These are phyloP conservation scores for Orthonychiurus folsomi DNA, from an alignment of 2,888 invertebrate genomes.

Conservation along the genomic window DNA sequence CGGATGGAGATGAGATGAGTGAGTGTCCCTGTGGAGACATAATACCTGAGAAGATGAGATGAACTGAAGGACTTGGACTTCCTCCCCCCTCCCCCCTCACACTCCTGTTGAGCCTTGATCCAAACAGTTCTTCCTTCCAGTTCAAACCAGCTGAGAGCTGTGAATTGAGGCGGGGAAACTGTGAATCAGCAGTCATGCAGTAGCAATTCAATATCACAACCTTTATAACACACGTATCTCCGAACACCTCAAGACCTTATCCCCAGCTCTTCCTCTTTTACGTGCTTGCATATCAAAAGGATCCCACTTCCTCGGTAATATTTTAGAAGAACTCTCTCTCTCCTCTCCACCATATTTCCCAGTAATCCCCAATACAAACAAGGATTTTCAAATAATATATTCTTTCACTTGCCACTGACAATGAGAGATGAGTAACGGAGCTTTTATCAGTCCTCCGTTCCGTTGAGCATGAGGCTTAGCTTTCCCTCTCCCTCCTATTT, in stretches of 20 bases:
- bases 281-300: neutral
- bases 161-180: conserved; percentile 12
- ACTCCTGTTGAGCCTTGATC: neutral
- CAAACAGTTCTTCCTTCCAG: neutral
- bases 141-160: conserved; percentile 7
- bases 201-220: conserved; percentile 21
- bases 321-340: no score
- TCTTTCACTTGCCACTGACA: neutral
- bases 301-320: neutral
- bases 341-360: conserved; percentile 10
- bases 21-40: conserved; percentile 3
- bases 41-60: conserved; percentile 8
- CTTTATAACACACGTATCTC: no score
- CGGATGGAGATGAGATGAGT: neutral
- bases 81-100: neutral
- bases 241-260: neutral
- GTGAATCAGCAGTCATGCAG: conserved; percentile 22
- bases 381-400: conserved; percentile 15
- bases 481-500: neutral
- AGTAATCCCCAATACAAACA: conserved; percentile 24
- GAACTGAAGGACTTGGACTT: conserved; percentile 11
- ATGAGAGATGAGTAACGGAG: conserved; percentile 18
- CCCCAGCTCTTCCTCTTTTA: neutral
- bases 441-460: conserved; percentile 17
- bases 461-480: neutral